Evolutionary conservation across 1,140 invertebrate genomes (phyloP).

Genomic region (Sweltsa coloradensis): DNA sequence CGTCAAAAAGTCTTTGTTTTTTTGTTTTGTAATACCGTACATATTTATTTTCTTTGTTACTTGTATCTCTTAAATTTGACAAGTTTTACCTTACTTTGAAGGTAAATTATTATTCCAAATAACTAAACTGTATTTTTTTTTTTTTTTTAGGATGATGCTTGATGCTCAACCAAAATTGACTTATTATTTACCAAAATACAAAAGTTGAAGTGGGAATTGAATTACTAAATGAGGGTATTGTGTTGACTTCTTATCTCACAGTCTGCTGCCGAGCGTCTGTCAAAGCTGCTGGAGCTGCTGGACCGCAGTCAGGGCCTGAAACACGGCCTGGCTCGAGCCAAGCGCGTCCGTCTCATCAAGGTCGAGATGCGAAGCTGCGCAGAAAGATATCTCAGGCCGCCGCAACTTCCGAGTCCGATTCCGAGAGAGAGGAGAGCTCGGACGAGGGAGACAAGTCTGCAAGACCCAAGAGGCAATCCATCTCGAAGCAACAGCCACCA

Average conservation of each 20-base stretch:
- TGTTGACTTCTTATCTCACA: background rate
- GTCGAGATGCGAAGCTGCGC: slow-evolving; percentile 34
- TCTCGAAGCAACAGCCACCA: too few relatives aligned
- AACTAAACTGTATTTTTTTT: too few relatives aligned
- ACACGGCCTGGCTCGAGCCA: slow-evolving; percentile 35
- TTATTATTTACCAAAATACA: too few relatives aligned
- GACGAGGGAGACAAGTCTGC: slow-evolving; percentile 13
- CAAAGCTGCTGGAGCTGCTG: slow-evolving; percentile 38
- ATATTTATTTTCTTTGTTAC: too few relatives aligned
- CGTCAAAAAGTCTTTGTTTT: too few relatives aligned
- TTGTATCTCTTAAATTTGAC: too few relatives aligned
- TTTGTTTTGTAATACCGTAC: too few relatives aligned
- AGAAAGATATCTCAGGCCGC: slow-evolving; percentile 11
- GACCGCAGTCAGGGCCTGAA: slow-evolving; percentile 37
- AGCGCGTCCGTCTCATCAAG: slow-evolving; percentile 37
- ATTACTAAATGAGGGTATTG: background rate
- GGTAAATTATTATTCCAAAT: too few relatives aligned
- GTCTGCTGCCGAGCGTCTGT: slow-evolving; percentile 18
- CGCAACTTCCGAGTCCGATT: slow-evolving; percentile 17
- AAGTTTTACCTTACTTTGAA: too few relatives aligned
- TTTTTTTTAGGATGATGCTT: too few relatives aligned
- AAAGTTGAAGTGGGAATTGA: background rate
- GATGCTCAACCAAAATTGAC: too few relatives aligned
- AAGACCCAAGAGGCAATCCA: too few relatives aligned
- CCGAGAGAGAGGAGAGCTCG: slow-evolving; percentile 17